Percentiles rank a stretch among this genome's conserved stretches.
These are phyloP conservation scores for Champsocephalus gunnari DNA, from an alignment of 2,797 vertebrate species.

Conservation along the genomic window DNA sequence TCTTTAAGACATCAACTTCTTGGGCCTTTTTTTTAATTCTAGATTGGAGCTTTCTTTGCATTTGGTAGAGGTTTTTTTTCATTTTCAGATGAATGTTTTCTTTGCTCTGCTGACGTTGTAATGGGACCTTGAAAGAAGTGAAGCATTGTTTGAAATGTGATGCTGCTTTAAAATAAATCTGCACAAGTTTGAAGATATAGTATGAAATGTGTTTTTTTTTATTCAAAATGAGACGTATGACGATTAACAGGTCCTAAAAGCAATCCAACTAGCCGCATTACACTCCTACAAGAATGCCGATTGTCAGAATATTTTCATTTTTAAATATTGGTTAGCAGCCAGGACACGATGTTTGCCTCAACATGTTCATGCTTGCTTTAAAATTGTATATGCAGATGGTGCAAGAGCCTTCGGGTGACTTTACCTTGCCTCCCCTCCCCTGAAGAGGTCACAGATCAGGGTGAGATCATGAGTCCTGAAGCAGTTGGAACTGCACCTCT, in stretches of 20 bases:
- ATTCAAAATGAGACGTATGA: not conserved
- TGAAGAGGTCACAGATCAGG: slow-evolving; percentile 1
- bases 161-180: slow-evolving; percentile 78
- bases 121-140: slow-evolving; percentile 58
- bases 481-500: not conserved
- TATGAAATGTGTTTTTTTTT: not conserved
- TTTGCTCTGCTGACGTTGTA: slow-evolving; percentile 65
- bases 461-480: not conserved
- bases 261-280: not conserved
- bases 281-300: not conserved
- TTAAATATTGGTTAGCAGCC: not conserved
- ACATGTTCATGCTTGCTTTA: not conserved
- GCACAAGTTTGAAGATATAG: slow-evolving; percentile 32
- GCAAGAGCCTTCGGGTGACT: too few relatives aligned
- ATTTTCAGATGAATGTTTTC: slow-evolving; percentile 47
- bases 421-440: not conserved
- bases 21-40: slow-evolving; percentile 28
- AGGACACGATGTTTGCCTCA: not conserved
- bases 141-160: slow-evolving; percentile 66
- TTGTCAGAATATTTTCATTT: not conserved
- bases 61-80: slow-evolving; percentile 44
- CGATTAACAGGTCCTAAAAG: not conserved
- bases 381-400: not conserved
- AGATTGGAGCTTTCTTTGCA: slow-evolving; percentile 40
- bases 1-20: slow-evolving; percentile 66